Conservation (phyloP, 2,888 invertebrate genomes). For the Ornithoptera alexandrae region DNA sequence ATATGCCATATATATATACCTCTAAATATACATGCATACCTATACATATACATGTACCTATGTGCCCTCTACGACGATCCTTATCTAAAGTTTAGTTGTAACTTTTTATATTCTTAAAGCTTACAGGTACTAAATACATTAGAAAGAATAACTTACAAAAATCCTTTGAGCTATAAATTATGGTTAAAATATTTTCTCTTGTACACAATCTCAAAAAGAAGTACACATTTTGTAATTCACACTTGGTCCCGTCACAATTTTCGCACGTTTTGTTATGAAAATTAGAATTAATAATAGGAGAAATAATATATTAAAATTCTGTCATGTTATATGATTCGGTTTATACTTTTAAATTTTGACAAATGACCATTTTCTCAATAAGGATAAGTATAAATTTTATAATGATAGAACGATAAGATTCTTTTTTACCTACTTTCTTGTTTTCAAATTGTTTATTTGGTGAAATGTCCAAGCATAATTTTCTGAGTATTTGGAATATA, state of each 20-base stretch:
- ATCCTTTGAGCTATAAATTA: not conserved
- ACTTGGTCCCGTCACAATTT: not conserved
- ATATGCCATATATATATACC: no score
- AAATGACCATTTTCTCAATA: not conserved
- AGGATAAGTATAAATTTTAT: not conserved
- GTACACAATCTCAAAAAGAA: no score
- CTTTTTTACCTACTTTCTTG: no score
- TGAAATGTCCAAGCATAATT: no score
- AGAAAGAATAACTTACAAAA: not conserved
- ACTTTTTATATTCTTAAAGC: not conserved
- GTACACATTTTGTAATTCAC: not conserved
- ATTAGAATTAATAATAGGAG: not conserved
- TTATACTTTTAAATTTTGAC: slow-evolving; percentile 17
- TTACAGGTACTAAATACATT: not conserved
- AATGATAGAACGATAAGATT: not conserved
- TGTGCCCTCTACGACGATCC: not conserved
- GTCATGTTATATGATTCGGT: not conserved
- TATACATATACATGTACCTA: no score
- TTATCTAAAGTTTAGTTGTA: not conserved
- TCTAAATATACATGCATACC: no score
- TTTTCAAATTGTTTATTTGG: no score
- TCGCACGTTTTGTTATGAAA: not conserved
- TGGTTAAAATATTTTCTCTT: not conserved
- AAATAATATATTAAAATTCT: slow-evolving; percentile 7
- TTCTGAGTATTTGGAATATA: no score